Percentiles rank a stretch among this genome's conserved stretches.
These are phyloP conservation scores for Crotalus helleri DNA, from an alignment of 2,113 vertebrate species.

Conservation along the genomic window DNA sequence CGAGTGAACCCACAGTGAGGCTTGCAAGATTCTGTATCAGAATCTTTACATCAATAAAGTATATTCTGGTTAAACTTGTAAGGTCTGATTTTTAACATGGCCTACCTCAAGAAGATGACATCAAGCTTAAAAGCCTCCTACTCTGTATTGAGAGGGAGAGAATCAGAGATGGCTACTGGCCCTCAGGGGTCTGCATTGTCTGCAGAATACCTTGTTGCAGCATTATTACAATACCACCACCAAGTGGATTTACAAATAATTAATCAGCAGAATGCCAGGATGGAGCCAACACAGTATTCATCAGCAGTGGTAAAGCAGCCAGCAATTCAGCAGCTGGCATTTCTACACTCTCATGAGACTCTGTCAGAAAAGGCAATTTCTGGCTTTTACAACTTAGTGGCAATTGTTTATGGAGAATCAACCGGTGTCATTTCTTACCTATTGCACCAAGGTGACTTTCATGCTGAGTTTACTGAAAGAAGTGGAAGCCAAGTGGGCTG, in stretches of 20 bases:
- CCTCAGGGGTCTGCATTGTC: not conserved
- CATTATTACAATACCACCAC: not conserved
- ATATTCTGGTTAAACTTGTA: not conserved
- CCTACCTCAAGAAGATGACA: not conserved
- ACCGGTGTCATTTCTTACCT: not conserved
- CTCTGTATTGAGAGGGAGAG: not conserved
- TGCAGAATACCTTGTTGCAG: not conserved
- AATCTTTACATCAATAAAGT: not conserved
- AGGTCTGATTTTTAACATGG: not conserved
- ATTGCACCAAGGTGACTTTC: not conserved
- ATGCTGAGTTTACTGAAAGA: not conserved
- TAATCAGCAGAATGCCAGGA: not conserved
- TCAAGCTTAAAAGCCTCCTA: not conserved
- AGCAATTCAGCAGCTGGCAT: not conserved
- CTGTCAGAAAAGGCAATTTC: not conserved
- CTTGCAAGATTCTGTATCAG: not conserved
- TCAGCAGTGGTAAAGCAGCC: not conserved
- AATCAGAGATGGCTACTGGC: not conserved
- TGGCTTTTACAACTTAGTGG: not conserved
- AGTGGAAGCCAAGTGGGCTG: not conserved
- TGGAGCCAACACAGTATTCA: not conserved
- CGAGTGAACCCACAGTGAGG: not conserved
- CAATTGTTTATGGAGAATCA: not conserved
- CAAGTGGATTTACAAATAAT: not conserved
- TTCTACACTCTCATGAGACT: not conserved